Evolutionary conservation across 2,113 vertebrate species (phyloP).

Genomic region (Cyrtonyx montezumae): DNA sequence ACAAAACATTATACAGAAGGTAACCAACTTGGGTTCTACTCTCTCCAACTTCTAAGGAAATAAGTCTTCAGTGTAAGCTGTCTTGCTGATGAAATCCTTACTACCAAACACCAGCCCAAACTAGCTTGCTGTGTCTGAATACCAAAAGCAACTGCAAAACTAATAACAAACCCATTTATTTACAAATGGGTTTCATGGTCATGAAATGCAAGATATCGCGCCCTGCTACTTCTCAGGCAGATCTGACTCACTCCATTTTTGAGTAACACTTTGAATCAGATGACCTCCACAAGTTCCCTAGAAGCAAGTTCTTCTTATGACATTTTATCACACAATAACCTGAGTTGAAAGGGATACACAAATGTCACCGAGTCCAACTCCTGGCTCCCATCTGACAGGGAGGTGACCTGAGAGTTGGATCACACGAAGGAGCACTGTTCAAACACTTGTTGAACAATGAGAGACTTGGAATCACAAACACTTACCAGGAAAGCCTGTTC

Average conservation of each 20-base stretch:
- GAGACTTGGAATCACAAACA: neutral
- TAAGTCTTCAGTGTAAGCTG: neutral
- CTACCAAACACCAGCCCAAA: neutral
- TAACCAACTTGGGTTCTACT: neutral
- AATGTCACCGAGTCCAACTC: neutral
- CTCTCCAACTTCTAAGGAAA: neutral
- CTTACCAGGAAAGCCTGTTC: neutral
- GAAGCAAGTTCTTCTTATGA: neutral
- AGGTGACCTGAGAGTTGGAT: neutral
- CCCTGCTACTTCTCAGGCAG: neutral
- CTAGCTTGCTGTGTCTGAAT: neutral
- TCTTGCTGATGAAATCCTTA: neutral
- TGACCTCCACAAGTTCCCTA: neutral
- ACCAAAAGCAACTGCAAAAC: neutral
- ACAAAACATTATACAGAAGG: neutral
- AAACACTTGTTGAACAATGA: neutral
- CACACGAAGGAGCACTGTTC: neutral
- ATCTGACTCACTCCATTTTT: neutral
- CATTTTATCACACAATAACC: neutral
- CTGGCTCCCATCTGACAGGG: neutral
- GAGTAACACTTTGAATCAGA: neutral
- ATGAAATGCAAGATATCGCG: neutral
- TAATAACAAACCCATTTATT: neutral
- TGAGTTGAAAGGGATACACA: neutral
- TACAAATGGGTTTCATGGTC: neutral